Evolutionary conservation across 1,140 invertebrate species (phyloP).

Genomic region (Brachionus sp.): DNA sequence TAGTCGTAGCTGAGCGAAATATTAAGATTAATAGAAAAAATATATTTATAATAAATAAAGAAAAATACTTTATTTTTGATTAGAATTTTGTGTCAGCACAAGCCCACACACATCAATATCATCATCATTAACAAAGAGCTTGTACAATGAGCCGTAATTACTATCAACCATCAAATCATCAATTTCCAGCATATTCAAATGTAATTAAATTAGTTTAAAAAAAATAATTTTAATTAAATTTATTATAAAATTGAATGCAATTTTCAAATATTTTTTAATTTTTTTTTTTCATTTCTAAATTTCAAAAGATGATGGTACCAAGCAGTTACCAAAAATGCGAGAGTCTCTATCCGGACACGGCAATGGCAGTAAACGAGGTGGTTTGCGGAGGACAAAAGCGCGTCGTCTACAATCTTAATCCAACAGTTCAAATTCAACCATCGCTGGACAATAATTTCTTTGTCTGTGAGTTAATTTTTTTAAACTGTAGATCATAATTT

Average conservation of each 20-base stretch:
- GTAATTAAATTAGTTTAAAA: neutral
- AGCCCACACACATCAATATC: neutral
- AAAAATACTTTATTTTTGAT: neutral
- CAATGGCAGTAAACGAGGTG: neutral
- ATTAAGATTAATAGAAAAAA: slow-evolving; percentile 32
- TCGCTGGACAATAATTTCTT: neutral
- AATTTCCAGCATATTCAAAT: slow-evolving; percentile 22
- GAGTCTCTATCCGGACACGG: neutral
- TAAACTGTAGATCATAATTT: neutral
- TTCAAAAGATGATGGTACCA: slow-evolving; percentile 26
- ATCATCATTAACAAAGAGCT: neutral
- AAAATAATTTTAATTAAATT: neutral
- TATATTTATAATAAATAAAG: neutral
- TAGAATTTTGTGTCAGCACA: neutral
- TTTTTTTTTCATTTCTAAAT: neutral
- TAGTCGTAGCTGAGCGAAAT: slow-evolving; percentile 23
- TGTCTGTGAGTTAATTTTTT: slow-evolving; percentile 14
- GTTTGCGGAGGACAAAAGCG: neutral
- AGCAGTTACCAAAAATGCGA: slow-evolving; percentile 5
- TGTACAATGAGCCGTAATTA: slow-evolving; percentile 22
- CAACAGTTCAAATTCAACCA: neutral
- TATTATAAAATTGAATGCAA: neutral
- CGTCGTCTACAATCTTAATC: neutral
- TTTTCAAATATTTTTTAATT: neutral
- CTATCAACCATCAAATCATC: slow-evolving; percentile 22